A percentile compares a stretch with the other conserved stretches of the same genome.
phyloP scores from a whole-genome alignment of 2,888 invertebrate species.

The Cryptocephalus primarius region DNA sequence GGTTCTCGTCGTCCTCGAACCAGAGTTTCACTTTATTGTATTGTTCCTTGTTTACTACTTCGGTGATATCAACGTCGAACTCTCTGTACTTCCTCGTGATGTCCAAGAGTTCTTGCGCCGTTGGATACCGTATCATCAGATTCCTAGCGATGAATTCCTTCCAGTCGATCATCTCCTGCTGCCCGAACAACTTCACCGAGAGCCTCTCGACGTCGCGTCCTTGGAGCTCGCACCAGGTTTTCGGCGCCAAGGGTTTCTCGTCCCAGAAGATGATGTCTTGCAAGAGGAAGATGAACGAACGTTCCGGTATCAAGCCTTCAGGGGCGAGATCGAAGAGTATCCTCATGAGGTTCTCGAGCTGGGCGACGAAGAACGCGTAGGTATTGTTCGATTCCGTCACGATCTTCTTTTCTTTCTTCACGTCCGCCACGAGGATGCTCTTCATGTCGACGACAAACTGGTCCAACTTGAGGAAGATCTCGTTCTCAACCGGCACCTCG shows the following conservation, averaged over 20 bases:
- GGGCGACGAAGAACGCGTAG: slow-evolving; percentile 25
- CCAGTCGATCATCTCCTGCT: slow-evolving; percentile 50
- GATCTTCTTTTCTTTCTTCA: not conserved
- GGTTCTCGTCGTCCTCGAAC: slow-evolving; percentile 31
- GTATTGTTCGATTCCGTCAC: not conserved
- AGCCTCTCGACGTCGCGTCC: slow-evolving; percentile 21
- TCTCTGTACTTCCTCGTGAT: slow-evolving; percentile 40
- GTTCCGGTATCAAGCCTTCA: slow-evolving; percentile 30
- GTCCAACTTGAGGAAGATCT: slow-evolving; percentile 35
- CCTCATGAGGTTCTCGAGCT: slow-evolving; percentile 25
- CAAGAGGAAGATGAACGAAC: slow-evolving; percentile 34
- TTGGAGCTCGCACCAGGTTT: slow-evolving; percentile 31
- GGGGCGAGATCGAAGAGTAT: slow-evolving; percentile 35
- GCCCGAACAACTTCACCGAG: slow-evolving; percentile 42
- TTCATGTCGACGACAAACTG: slow-evolving; percentile 32
- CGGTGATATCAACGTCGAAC: slow-evolving; percentile 35
- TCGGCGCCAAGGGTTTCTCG: slow-evolving; percentile 25
- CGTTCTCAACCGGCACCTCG: slow-evolving; percentile 33
- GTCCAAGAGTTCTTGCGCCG: slow-evolving; percentile 42
- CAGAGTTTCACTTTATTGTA: slow-evolving; percentile 32
- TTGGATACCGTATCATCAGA: slow-evolving; percentile 45
- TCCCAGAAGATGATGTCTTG: slow-evolving; percentile 34
- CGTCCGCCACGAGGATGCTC: slow-evolving; percentile 23
- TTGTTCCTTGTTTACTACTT: slow-evolving; percentile 31
- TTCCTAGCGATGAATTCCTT: slow-evolving; percentile 54